Percentiles rank a stretch among this genome's conserved stretches.
These are phyloP conservation scores for Chalcosyrphus nemorum DNA, from an alignment of 2,888 invertebrate species.

Conservation along the genomic window DNA sequence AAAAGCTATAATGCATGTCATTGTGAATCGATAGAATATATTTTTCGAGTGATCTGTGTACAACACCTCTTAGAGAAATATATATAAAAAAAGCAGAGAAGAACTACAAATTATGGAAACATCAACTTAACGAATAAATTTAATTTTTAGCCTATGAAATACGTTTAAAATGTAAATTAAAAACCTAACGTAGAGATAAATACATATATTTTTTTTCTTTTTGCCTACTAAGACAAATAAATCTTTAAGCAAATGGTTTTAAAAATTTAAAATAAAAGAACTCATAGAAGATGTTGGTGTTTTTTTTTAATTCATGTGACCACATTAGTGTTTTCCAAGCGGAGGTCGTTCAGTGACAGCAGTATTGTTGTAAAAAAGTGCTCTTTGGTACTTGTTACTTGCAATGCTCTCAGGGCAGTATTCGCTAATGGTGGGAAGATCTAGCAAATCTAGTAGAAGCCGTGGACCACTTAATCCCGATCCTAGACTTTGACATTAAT, in stretches of 20 bases:
- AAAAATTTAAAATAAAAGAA: constrained; percentile 20
- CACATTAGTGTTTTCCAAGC: too few relatives aligned
- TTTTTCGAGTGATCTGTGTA: constrained; percentile 72
- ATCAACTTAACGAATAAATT: constrained; percentile 25
- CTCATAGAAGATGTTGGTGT: background rate
- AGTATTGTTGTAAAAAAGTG: too few relatives aligned
- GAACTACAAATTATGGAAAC: constrained; percentile 8
- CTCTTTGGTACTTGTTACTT: too few relatives aligned
- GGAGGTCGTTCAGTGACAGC: too few relatives aligned
- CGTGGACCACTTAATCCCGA: too few relatives aligned
- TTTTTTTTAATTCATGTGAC: too few relatives aligned
- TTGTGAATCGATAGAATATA: constrained; percentile 43
- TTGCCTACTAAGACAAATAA: constrained; percentile 47
- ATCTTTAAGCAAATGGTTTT: constrained; percentile 21
- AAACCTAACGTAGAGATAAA: constrained; percentile 18
- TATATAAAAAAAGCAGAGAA: constrained; percentile 17
- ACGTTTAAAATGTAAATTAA: constrained; percentile 31
- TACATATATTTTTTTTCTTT: constrained; percentile 12
- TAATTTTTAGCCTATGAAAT: constrained; percentile 31
- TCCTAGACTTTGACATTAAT: too few relatives aligned
- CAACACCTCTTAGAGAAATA: constrained; percentile 68
- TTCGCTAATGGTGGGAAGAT: too few relatives aligned
- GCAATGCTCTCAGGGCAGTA: too few relatives aligned
- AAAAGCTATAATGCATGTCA: constrained; percentile 22
- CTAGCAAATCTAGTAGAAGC: too few relatives aligned